Percentiles rank a stretch among this genome's conserved stretches.
Evolutionary conservation across 2,113 vertebrate species (phyloP).

Genomic region (Urocynchramus pylzowi): DNA sequence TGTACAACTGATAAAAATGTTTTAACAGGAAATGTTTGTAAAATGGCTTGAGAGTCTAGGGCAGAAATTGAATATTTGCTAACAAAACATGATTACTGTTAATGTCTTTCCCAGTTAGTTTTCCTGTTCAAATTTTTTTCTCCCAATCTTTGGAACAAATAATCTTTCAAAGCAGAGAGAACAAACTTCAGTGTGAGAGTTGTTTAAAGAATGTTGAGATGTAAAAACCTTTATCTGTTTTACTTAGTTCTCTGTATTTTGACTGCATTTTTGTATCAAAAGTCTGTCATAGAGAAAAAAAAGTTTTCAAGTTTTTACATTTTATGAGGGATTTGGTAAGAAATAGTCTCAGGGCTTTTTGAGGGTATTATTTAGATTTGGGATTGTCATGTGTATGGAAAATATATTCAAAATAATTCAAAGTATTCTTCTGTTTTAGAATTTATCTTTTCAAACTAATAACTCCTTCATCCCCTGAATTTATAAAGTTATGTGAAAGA

Average conservation of each 20-base stretch:
- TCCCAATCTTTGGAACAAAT: background rate
- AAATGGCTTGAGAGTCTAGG: background rate
- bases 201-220: background rate
- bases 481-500: background rate
- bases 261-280: background rate
- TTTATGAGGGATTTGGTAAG: background rate
- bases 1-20: background rate
- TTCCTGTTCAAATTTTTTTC: background rate
- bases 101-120: background rate
- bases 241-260: background rate
- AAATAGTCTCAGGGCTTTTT: background rate
- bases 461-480: background rate
- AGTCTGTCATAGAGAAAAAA: background rate
- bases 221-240: background rate
- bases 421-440: background rate
- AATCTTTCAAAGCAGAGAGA: background rate
- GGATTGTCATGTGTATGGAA: background rate
- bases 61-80: background rate
- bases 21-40: conserved; percentile 32
- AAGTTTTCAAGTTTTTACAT: background rate
- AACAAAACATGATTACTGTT: background rate
- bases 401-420: background rate
- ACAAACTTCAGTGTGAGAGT: background rate
- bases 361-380: background rate
- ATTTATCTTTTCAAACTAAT: background rate